Evolutionary conservation across 2,888 invertebrate species (phyloP), one percentile per base, ranked within the genome.

Genomic region (Platycnemis pennipes): DNA sequence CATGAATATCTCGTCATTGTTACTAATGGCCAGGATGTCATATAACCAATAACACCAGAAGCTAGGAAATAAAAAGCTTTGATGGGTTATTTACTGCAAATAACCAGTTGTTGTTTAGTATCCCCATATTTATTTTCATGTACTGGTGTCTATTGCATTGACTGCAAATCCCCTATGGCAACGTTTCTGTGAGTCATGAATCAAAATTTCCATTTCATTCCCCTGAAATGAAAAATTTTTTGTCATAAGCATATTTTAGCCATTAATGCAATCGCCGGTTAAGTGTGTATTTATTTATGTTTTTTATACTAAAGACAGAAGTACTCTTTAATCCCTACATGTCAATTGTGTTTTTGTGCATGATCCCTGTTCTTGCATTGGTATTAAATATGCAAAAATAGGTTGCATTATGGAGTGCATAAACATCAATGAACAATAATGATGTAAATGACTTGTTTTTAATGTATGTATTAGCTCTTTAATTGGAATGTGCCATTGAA

Each of bases 401-500:
- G 31, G 77, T 31, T 77, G 37, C 77, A 37, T 16, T 77, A 37
- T 77, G 31, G 0, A 77, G 11, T 77, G 37, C 37, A 4, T 77
- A 37, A 77, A 37, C 16, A 77, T 77, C 77, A 77, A 16, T 77
- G 31, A 31, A 77, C 37, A 77, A 2, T 77, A 7, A 37, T 37
- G 31, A 37, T 77, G 11, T 31, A 11, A 49, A 77, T 63, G 26
- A 77, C 1, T 77, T 77, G 16, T 77, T 37, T 31, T 69, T 69
- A 31, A 3, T 2, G 26, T 31, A 26, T 77, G 63, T 11, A 0
- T 77, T 77, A 26, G 11, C 26, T 77, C 2, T 77, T 37, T 37
- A 77, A 37, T 37, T 77, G 77, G 77, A 77, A 37, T 77, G 77
- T 77, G 77, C 77, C 77, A 77, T 77, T 77, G 77, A 13, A 37